Percentiles rank a stretch among this genome's conserved stretches.
These are phyloP conservation scores for Ptilonorhynchus violaceus DNA, from an alignment of 2,113 vertebrate species.

Conservation along the genomic window DNA sequence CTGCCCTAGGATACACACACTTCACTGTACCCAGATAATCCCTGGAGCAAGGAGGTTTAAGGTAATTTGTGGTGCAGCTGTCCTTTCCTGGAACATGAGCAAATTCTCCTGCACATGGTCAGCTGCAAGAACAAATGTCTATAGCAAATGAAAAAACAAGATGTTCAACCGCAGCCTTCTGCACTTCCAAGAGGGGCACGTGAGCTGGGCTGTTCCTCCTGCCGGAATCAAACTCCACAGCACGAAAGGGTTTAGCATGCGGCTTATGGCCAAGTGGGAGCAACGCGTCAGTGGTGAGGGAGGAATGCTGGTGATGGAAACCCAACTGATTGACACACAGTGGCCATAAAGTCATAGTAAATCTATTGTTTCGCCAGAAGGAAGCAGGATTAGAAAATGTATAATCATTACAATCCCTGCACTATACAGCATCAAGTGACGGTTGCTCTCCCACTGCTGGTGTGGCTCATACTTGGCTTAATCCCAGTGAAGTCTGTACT, in stretches of 20 bases:
- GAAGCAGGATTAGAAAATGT: conserved; percentile 62
- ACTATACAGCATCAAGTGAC: conserved; percentile 1
- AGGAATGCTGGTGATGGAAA: conserved; percentile 61
- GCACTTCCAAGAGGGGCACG: conserved; percentile 36
- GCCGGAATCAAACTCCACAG: conserved; percentile 43
- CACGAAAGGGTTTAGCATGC: conserved; percentile 55
- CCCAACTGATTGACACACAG: conserved; percentile 37
- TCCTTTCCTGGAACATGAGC: conserved; percentile 85
- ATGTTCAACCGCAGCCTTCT: conserved; percentile 67
- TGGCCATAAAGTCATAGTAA: conserved; percentile 55
- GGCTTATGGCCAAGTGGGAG: conserved; percentile 69
- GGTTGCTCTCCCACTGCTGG: background rate
- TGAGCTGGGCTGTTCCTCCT: conserved; percentile 46
- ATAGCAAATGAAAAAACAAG: conserved; percentile 83
- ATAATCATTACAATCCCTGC: conserved; percentile 39
- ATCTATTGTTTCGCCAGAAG: conserved; percentile 64
- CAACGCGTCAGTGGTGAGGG: conserved; percentile 48
- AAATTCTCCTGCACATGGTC: conserved; percentile 86
- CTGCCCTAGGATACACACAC: conserved; percentile 70
- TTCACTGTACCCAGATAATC: conserved; percentile 80
- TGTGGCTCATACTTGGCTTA: background rate
- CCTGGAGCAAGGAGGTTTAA: conserved; percentile 84
- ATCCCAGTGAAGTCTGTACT: background rate
- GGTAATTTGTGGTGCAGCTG: conserved; percentile 90
- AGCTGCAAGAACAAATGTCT: conserved; percentile 90